These are phyloP conservation scores for Channa maculata DNA, from an alignment of 2,113 vertebrate species.

Conservation along the genomic window DNA sequence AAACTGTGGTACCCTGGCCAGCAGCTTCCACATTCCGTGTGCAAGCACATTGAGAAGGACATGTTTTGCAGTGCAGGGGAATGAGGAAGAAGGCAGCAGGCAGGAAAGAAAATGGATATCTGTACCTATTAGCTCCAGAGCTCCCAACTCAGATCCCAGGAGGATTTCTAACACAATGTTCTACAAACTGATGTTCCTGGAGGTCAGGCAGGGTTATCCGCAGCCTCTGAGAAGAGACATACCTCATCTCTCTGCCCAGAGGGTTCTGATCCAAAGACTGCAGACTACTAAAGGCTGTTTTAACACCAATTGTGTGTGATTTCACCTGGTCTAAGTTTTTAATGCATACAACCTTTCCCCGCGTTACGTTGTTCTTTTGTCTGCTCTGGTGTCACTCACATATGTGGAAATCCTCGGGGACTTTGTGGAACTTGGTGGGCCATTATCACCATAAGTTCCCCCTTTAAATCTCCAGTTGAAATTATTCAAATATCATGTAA, in stretches of 20 bases:
- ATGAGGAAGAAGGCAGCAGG: constrained; percentile 68
- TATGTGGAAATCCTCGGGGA: constrained; percentile 8
- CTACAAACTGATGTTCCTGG: constrained; percentile 79
- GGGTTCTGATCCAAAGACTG: constrained; percentile 57
- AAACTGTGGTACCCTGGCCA: not conserved
- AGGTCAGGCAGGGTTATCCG: constrained; percentile 75
- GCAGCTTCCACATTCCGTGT: constrained; percentile 34
- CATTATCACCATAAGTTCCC: not conserved
- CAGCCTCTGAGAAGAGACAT: constrained; percentile 62
- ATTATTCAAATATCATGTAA: constrained; percentile 50
- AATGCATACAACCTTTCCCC: constrained; percentile 4
- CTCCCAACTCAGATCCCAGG: constrained; percentile 67
- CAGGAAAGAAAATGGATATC: constrained; percentile 80
- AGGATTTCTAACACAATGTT: constrained; percentile 78
- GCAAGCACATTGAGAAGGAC: constrained; percentile 43
- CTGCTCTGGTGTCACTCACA: not conserved
- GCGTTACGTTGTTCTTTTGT: not conserved
- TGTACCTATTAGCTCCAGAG: constrained; percentile 80
- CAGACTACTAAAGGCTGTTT: constrained; percentile 10
- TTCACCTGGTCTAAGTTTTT: not conserved
- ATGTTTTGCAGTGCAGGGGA: constrained; percentile 72
- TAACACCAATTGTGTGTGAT: constrained; percentile 20
- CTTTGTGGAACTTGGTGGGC: not conserved
- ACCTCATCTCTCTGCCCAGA: constrained; percentile 69
- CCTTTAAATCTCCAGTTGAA: constrained; percentile 7